Evolutionary conservation across 2,888 invertebrate genomes (phyloP), one percentile per base, ranked within the genome.

Genomic region (Synergus itoensis): DNA sequence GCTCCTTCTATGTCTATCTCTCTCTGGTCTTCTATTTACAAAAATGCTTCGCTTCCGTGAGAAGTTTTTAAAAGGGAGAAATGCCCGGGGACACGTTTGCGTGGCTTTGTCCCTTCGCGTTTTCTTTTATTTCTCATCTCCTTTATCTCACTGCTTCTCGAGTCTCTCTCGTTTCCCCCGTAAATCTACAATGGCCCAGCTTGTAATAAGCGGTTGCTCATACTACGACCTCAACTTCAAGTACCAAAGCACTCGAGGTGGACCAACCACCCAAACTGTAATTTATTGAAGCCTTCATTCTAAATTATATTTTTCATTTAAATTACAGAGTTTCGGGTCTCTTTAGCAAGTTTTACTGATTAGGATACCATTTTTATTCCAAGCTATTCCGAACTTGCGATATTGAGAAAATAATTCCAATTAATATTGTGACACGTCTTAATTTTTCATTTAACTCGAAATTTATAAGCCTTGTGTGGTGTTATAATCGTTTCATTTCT

Each of bases 161-260:
- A 73, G 45, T 45, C 73, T 43, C 69, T 62, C 78, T 73, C 36
- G 81, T 81, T 84, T 78, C 83, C 79, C 78, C 86, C 80, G 84
- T 84, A 86, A 86, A 86, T 86, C 87, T 86, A 87, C 87, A 87
- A 87, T 87, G 84, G 86, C 82, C 84, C 83, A 84, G 83, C 86
- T 87, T 86, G 86, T 87, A 88, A 87, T 87, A 87, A 88, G 87
- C 87, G 84, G 85, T 87, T 87, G 86, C 85, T 82, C 84, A 83
- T 82, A 85, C 88, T 88, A 88, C 86, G 88, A 88, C 85, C 86
- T 87, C 86, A 84, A 36, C 87, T 87, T 86, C 82, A 84, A 86
- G 81, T 83, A 83, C 86, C 80, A 82, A 82, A 85, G 83, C 84
- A 85, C 85, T 86, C 85, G 85, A 86, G 86, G 84, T 77, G 60